phyloP scores from a whole-genome alignment of 2,888 invertebrate species.

The Acrocyrtus sp. region DNA sequence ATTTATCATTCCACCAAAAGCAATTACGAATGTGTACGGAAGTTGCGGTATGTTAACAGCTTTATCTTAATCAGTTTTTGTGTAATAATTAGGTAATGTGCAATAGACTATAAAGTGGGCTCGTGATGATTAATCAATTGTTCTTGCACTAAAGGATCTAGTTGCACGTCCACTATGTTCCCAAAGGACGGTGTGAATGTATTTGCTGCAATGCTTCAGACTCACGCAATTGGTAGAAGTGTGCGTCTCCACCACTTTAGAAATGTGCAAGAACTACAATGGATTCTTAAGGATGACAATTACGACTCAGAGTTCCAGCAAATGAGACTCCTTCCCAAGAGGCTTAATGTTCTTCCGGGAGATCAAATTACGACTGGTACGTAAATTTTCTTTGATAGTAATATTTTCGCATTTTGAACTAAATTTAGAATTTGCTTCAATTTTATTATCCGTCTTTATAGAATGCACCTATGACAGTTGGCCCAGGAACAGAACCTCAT shows the following conservation, averaged over 20 bases:
- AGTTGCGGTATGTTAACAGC: constrained; percentile 13
- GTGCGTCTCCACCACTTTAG: constrained; percentile 35
- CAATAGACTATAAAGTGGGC: too few relatives aligned
- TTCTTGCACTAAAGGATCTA: neutral
- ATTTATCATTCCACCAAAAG: constrained; percentile 38
- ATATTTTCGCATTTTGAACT: too few relatives aligned
- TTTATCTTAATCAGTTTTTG: too few relatives aligned
- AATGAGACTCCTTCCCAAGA: constrained; percentile 20
- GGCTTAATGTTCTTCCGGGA: constrained; percentile 35
- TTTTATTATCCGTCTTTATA: neutral
- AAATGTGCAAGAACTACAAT: constrained; percentile 26
- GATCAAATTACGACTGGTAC: constrained; percentile 38
- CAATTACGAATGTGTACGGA: constrained; percentile 23
- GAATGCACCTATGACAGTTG: constrained; percentile 34
- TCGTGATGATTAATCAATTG: too few relatives aligned
- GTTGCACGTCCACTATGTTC: constrained; percentile 33
- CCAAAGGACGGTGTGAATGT: constrained; percentile 26
- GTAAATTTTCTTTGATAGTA: too few relatives aligned
- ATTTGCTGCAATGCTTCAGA: constrained; percentile 39
- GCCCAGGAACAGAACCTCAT: constrained; percentile 30
- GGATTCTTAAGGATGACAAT: constrained; percentile 44
- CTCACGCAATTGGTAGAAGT: constrained; percentile 36
- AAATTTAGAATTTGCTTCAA: too few relatives aligned
- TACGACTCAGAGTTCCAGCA: constrained; percentile 48
- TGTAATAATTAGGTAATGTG: too few relatives aligned